phyloP scores from a whole-genome alignment of 2,113 vertebrate genomes.

The Felis chaus region DNA sequence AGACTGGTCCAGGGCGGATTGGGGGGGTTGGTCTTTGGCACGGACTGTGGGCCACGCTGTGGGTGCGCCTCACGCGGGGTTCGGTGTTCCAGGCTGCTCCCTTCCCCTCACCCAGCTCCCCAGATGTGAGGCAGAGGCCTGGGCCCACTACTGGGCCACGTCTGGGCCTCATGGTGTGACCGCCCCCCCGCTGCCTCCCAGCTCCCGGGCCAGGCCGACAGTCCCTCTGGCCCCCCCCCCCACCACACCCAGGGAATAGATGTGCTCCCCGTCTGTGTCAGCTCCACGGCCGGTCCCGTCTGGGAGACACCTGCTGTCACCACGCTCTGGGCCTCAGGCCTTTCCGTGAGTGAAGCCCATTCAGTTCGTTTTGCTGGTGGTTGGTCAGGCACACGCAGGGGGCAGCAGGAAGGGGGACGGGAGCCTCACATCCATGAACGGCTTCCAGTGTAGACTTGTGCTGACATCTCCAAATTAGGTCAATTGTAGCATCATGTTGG shows the following conservation, averaged over 20 bases:
- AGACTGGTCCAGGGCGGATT: background rate
- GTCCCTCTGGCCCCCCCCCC: background rate
- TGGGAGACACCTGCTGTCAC: background rate
- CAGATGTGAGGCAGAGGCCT: background rate
- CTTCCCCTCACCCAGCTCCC: background rate
- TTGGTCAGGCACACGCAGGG: too few relatives aligned
- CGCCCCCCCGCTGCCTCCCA: background rate
- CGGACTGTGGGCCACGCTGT: background rate
- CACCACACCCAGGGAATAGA: background rate
- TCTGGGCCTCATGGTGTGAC: background rate
- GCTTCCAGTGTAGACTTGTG: background rate
- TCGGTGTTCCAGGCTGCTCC: background rate
- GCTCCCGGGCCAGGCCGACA: background rate
- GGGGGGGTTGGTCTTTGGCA: background rate
- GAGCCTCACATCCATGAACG: background rate
- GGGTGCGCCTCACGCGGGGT: fast-evolving
- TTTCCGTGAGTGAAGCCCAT: background rate
- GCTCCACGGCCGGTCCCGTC: background rate
- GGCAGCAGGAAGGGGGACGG: background rate
- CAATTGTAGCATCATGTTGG: background rate
- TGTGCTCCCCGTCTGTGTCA: background rate
- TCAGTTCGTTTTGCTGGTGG: background rate
- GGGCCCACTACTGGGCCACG: background rate
- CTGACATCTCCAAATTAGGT: background rate
- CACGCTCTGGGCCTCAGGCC: background rate